Evolutionary conservation across 1,140 invertebrate genomes (phyloP).

Genomic region (Drosophila funebris): DNA sequence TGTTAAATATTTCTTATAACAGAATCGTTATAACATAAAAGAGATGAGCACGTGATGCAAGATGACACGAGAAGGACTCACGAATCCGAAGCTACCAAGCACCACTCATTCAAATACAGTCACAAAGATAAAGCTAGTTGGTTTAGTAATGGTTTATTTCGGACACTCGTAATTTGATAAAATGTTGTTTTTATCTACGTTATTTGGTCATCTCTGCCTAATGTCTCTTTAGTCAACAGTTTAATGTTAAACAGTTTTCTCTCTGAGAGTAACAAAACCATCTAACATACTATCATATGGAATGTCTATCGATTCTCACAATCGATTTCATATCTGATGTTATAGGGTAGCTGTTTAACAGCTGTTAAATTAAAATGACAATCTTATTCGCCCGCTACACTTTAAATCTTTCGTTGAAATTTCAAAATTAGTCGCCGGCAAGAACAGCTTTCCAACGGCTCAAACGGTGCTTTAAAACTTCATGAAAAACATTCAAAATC

Average conservation of each 20-base stretch:
- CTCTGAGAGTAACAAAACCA: neutral
- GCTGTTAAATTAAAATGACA: no score
- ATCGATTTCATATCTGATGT: neutral
- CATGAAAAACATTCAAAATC: no score
- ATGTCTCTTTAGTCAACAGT: neutral
- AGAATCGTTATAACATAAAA: conserved; percentile 26
- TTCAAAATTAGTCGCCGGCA: no score
- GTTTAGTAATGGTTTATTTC: no score
- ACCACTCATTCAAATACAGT: neutral
- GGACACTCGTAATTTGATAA: no score
- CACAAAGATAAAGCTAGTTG: no score
- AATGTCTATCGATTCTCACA: neutral
- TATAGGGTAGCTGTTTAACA: neutral
- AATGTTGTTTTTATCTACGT: no score
- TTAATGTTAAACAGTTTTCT: conserved; percentile 8
- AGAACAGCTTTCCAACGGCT: no score
- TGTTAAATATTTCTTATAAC: conserved; percentile 50
- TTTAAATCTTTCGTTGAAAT: no score
- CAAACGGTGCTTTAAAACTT: no score
- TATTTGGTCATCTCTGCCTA: conserved; percentile 1
- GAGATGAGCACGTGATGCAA: conserved; percentile 21
- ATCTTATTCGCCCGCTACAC: no score
- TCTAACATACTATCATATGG: neutral
- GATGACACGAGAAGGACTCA: neutral
- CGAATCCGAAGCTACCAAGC: neutral